Evolutionary conservation across 92 coral and sea anemone genomes (phyloP), one percentile per base, ranked within the genome.

Genomic region (Actinernus sp.): DNA sequence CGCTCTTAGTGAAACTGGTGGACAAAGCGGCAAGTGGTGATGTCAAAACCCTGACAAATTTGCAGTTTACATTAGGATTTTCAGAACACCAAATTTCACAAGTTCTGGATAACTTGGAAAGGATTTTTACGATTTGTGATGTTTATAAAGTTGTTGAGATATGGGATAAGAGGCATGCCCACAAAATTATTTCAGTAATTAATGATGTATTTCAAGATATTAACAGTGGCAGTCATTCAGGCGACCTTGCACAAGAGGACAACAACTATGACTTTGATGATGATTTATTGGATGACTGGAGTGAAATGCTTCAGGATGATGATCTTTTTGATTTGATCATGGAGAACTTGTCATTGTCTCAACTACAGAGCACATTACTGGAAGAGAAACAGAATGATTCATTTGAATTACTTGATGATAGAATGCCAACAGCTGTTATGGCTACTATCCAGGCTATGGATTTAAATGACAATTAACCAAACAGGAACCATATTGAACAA

Each of bases 211-310:
- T 85, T 63, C n/a, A n/a, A n/a, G n/a, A n/a, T n/a, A n/a, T n/a
- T n/a, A n/a, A n/a, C n/a, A n/a, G n/a, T n/a, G n/a, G n/a, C n/a
- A n/a, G n/a, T n/a, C n/a, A n/a, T n/a, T n/a, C n/a, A n/a, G 34
- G 33, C 26, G 87, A 85, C 31, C 30, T 49, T 8, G 26, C 16
- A 13, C 22, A 26, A 11, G 56, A 51, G 37, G 45, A 13, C 18
- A 18, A 21, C 9, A 55, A 38, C 30, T 63, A 47, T 25, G 62
- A 73, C 32, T 81, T 81, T 73, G 88, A 66, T 37, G 88, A 85
- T 26, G 89, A 81, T 26, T 44, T 87, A 9, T 65, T 82, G 9
- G 89, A 82, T 49, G 89, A 87, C 29, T 87, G 89, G 93, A 29
- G 70, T 49, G 80, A 87, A 16, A 1, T 87, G 19, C 57, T 87